Conservation (phyloP, 2,797 vertebrate species). For the Sebastes cheni region DNA sequence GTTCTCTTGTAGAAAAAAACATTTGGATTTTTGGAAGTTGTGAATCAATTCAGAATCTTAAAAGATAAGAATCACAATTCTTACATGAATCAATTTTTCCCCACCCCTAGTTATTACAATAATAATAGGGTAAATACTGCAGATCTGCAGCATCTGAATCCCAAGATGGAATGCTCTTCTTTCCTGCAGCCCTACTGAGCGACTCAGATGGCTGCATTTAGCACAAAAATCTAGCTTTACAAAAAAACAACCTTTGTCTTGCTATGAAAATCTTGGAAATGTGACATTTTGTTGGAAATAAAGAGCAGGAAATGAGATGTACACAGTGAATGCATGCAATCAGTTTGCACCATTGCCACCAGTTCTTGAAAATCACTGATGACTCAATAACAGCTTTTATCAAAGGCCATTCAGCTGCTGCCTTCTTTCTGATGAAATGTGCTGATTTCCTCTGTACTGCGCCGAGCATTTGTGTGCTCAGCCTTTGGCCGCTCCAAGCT, state of each 20-base stretch:
- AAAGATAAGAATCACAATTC: neutral
- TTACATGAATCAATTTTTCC: neutral
- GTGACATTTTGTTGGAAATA: conserved; percentile 57
- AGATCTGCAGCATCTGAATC: neutral
- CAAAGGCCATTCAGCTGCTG: conserved; percentile 66
- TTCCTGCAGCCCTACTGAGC: conserved; percentile 4
- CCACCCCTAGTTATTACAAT: neutral
- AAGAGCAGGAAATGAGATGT: conserved; percentile 73
- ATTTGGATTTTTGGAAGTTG: neutral
- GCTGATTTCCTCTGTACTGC: conserved; percentile 66
- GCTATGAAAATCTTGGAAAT: conserved; percentile 49
- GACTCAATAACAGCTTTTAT: conserved; percentile 72
- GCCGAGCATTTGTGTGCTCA: conserved; percentile 40
- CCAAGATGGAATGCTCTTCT: conserved; percentile 4
- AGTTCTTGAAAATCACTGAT: conserved; percentile 66
- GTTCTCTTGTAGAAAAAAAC: neutral
- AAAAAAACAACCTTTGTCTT: neutral
- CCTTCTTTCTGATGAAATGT: conserved; percentile 68
- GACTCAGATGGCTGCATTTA: conserved; percentile 24
- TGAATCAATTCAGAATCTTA: neutral
- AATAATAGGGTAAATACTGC: conserved; percentile 2
- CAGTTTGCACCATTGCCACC: conserved; percentile 54
- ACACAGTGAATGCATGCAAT: conserved; percentile 75
- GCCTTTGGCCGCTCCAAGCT: conserved; percentile 56
- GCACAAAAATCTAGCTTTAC: conserved; percentile 28